phyloP scores from a whole-genome alignment of 2,888 invertebrate species.

The Cheilosia scutellata region DNA sequence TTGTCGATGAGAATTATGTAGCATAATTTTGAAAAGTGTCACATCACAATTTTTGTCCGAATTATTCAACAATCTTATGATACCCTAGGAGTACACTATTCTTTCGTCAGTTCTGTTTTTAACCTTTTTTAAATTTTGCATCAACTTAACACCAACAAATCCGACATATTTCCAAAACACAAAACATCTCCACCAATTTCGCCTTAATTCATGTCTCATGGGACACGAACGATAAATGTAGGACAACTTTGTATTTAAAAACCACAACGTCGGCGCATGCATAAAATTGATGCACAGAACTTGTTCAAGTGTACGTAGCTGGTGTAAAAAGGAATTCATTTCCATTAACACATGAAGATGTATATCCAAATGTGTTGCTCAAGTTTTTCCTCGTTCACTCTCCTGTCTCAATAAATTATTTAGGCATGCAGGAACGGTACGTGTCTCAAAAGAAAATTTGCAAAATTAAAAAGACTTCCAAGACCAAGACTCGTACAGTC shows the following conservation, averaged over 20 bases:
- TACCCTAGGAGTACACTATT: no score
- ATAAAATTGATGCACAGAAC: slow-evolving; percentile 27
- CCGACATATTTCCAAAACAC: neutral
- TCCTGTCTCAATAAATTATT: slow-evolving; percentile 54
- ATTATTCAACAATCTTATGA: no score
- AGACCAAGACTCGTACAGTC: slow-evolving; percentile 2
- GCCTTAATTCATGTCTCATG: neutral
- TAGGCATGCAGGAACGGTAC: slow-evolving; percentile 42
- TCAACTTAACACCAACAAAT: no score
- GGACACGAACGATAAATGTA: slow-evolving; percentile 18
- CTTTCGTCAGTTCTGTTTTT: no score
- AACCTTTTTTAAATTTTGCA: no score
- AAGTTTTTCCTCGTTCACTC: neutral
- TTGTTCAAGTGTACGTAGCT: slow-evolving; percentile 27
- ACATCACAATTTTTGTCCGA: no score
- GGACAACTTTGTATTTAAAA: slow-evolving; percentile 35
- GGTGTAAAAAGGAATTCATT: slow-evolving; percentile 41
- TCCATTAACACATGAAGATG: slow-evolving; percentile 26
- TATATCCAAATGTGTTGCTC: slow-evolving; percentile 17
- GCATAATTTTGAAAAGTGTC: no score
- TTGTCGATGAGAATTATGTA: no score
- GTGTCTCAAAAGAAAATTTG: slow-evolving; percentile 63
- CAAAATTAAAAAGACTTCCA: slow-evolving; percentile 45
- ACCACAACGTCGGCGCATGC: slow-evolving; percentile 1
- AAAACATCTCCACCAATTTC: neutral